Base-by-base conservation (phyloP, 2,888 invertebrate species). In the Blastobasis adustella region DNA sequence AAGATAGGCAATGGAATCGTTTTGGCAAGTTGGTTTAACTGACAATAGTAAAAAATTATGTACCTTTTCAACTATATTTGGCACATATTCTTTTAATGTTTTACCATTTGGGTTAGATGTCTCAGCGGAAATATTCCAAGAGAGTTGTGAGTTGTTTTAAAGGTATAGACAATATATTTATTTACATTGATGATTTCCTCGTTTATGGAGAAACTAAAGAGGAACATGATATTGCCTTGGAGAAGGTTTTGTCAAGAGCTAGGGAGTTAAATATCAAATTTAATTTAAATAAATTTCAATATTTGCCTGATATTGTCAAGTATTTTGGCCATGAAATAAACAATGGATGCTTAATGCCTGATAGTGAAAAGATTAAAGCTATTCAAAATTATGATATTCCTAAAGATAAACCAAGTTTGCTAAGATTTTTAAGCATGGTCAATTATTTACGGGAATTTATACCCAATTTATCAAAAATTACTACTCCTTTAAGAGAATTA, bases 121-220 rank as follows among this genome's bases (percentile, higher is more conserved):
- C 23, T 23, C 23, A 23, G 23, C 23, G 23, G 23, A 23, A 23
- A 23, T 23, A 23, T 23, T 23, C 23, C 23, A 23, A 23, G 23
- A 23, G 23, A 49, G 54, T 56, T 53, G 46, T 46, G 49, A 54
- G 50, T 44, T 46, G 48, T 54, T 55, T 55, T 46, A 23, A 23
- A 23, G 23, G 23, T 3, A 23, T 23, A 23, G 23, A 23, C 23
- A 23, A 23, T 23, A 23, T 23, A 23, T 23, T 23, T 3, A 23
- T 23, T 23, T 23, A 23, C 23, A 23, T 23, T 23, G 23, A 23
- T 23, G 40, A 40, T 40, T 40, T 40, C 7, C 9, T 40, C 7
- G 9, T 40, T 40, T 40, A 40, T 40, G 40, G 40, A 8, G 4
- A 9, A 8, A 40, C 40, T 8, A 40, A 40, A 9, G 7, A 40